A percentile compares a stretch with the other conserved stretches of the same genome.
phyloP scores from a whole-genome alignment of 2,888 invertebrate species.

The Macrosoma leucophasiata region DNA sequence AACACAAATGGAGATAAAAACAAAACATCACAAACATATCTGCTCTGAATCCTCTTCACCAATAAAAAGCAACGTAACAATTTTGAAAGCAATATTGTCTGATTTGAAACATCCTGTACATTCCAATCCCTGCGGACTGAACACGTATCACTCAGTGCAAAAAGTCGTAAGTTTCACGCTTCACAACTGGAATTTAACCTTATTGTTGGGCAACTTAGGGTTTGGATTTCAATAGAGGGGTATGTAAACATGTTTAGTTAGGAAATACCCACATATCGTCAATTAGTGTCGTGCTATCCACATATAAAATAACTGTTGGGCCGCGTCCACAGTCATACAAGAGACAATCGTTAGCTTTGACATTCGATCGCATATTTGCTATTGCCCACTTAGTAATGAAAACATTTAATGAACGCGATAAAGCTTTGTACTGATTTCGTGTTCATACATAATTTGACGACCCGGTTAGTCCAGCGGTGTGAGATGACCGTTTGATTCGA shows the following conservation, averaged over 20 bases:
- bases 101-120: constrained; percentile 41
- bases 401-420: constrained; percentile 16
- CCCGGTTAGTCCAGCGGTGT: too few relatives aligned
- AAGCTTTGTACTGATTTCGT: too few relatives aligned
- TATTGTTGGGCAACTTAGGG: too few relatives aligned
- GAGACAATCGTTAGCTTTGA: constrained; percentile 27
- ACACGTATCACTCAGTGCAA: constrained; percentile 35
- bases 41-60: neutral
- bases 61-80: constrained; percentile 1
- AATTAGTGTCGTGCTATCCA: constrained; percentile 41
- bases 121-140: constrained; percentile 36
- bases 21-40: too few relatives aligned
- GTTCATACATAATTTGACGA: too few relatives aligned
- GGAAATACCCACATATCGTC: too few relatives aligned
- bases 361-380: constrained; percentile 27
- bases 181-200: too few relatives aligned
- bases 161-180: constrained; percentile 3
- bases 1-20: too few relatives aligned
- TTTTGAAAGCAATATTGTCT: constrained; percentile 12
- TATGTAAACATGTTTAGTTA: too few relatives aligned
- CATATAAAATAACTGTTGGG: constrained; percentile 28
- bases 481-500: too few relatives aligned
- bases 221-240: too few relatives aligned
- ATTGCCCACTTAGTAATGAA: constrained; percentile 18
- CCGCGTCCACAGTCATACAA: constrained; percentile 25